These are phyloP conservation scores for Neodontobutis hainanensis DNA, from an alignment of 2,113 vertebrate genomes.

Conservation along the genomic window DNA sequence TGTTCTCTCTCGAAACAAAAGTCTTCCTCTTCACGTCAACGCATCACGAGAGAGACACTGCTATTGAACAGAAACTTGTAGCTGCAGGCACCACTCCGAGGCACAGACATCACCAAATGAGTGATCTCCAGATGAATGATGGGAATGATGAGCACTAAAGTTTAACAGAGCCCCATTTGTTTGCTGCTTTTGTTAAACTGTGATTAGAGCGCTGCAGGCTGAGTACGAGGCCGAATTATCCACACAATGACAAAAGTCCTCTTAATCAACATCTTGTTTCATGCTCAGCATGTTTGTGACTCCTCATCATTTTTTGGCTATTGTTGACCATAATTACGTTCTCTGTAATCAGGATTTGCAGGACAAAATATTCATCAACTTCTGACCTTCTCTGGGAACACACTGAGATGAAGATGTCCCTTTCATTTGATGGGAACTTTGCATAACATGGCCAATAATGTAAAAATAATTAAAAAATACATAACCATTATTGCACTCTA, in stretches of 20 bases:
- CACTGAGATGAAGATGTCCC: not conserved
- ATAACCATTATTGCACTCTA: not conserved
- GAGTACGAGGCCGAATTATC: not conserved
- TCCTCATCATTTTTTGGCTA: not conserved
- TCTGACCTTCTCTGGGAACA: not conserved
- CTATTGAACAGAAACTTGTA: slow-evolving; percentile 44
- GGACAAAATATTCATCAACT: not conserved
- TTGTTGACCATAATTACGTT: not conserved
- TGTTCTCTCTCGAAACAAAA: slow-evolving; percentile 44
- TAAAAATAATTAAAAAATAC: not conserved
- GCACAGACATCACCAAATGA: slow-evolving; percentile 1
- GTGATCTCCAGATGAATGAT: slow-evolving; percentile 15
- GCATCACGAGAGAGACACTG: slow-evolving; percentile 44
- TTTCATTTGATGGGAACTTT: not conserved
- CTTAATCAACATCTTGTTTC: slow-evolving; percentile 6
- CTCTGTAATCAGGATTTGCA: not conserved
- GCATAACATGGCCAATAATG: not conserved
- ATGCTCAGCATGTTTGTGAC: not conserved
- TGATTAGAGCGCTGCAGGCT: not conserved
- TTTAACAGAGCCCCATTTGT: slow-evolving; percentile 21
- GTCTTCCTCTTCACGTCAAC: slow-evolving; percentile 45
- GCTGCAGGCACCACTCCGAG: slow-evolving; percentile 34
- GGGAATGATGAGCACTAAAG: slow-evolving; percentile 18
- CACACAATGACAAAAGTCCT: not conserved
- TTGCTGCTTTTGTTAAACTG: slow-evolving; percentile 1